Evolutionary conservation across 1,140 invertebrate genomes (phyloP), one percentile per base, ranked within the genome.

Genomic region (Aphaenogaster ashmeadi): DNA sequence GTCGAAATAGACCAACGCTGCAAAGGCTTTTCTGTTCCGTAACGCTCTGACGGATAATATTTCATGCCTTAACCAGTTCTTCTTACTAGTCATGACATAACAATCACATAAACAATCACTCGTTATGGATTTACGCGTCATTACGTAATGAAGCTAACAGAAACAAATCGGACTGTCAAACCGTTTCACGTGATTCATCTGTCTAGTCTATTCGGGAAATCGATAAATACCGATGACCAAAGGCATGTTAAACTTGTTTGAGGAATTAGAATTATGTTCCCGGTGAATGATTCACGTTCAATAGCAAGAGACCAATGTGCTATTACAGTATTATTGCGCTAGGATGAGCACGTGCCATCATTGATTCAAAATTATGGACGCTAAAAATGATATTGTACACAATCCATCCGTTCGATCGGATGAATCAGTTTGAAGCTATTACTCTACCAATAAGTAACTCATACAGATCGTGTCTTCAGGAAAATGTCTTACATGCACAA

Each of bases 41-140:
- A 58, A 83, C 27, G 52, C 54, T 75, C 41, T 50, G 47, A 41
- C 41, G 58, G 18, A 79, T 50, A 69, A 81, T 56, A 54, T 41
- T 69, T 69, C 56, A 80, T 52, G 41, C 44, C 15, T 15, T 11
- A 66, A 69, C 18, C 36, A 71, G 15, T 6, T 81, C 47, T 81
- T 78, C 5, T 80, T 69, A 41, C 54, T 71, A 69, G 52, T 38
- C 47, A 15, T 84, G 67, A 84, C 69, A 84, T 74, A 74, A 84
- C 38, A 21, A 6, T 47, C 38, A 36, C 36, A 56, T 81, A 81
- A 81, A 81, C 54, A 83, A 36, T 83, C 38, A 15, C 18, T 36
- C 18, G 41, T 84, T 75, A 74, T 38, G 15, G 52, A 72, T 84
- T 69, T 27, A 47, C 33, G 27, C 18, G 6, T 47, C 27, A 60